Base-by-base conservation (phyloP, 2,888 invertebrate species). In the Rotaria sp. region DNA sequence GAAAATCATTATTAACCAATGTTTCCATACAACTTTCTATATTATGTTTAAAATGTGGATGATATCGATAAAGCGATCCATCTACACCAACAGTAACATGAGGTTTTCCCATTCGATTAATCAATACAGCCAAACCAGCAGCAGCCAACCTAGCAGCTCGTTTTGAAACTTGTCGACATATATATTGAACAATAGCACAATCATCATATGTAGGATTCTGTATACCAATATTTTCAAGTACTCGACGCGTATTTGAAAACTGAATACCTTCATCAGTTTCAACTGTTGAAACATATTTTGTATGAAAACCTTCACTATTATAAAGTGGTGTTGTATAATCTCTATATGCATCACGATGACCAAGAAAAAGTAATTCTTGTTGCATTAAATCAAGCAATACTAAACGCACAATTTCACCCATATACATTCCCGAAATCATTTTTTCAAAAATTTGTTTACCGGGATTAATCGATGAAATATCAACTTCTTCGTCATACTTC, bases 61-160 rank as follows among this genome's bases (percentile, higher is more conserved):
- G n/a, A n/a, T n/a, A n/a, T n/a, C n/a, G n/a, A n/a, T n/a, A n/a
- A n/a, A n/a, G n/a, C 88, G 96, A 96, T 88, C 97, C 97, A 92
- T 98, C 98, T 89, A 98, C 95, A 88, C 96, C 97, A 86, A 98
- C 95, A 18, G 96, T 96, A 87, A 96, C 95, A 88, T 93, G 93
- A 35, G 95, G 94, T 90, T 96, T 94, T 88, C 93, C 93, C 94
- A 98, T 96, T 92, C 95, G 95, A 91, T 96, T 95, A 88, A 99
- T 93, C 84, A 99, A 93, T 80, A 94, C 94, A 15, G 97, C 95
- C 86, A 92, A 90, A 67, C 67, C 87, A 52, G 87, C 87, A 45
- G 84, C 87, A 48, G 87, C 84, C 57, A 87, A 85, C 80, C 75
- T 57, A 55, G 85, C 86, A 52, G 87, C 87, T 84, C 87, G 41